These are phyloP conservation scores for Heliangelus exortis DNA, from an alignment of 2,797 vertebrate genomes.

Conservation along the genomic window DNA sequence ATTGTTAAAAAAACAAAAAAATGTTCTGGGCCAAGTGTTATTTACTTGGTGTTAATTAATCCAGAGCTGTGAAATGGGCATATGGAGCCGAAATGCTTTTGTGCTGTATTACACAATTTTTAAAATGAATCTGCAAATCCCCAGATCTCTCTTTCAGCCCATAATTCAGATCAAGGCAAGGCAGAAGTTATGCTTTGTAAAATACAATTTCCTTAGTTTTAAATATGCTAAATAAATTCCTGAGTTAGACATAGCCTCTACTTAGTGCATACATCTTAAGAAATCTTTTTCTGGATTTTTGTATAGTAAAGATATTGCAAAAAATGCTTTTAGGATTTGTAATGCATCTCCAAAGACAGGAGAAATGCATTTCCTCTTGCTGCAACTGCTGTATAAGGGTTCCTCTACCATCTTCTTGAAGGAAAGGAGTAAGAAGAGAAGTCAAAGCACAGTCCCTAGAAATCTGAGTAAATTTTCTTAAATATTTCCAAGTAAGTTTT, in stretches of 20 bases:
- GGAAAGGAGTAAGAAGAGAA: not conserved
- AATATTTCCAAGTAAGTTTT: not conserved
- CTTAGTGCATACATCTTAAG: not conserved
- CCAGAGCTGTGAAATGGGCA: not conserved
- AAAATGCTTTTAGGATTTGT: not conserved
- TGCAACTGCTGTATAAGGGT: not conserved
- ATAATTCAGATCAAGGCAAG: not conserved
- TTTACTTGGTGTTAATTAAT: constrained; percentile 54
- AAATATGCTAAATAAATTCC: not conserved
- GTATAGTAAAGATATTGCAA: not conserved
- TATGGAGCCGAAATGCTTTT: constrained; percentile 15
- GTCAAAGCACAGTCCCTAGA: not conserved
- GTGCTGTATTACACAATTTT: not conserved
- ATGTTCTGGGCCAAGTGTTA: not conserved
- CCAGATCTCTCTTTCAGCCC: not conserved
- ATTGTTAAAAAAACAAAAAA: too few relatives aligned
- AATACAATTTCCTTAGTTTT: not conserved
- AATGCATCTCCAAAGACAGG: not conserved
- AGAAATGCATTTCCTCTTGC: not conserved
- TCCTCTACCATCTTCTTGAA: not conserved
- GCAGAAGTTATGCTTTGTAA: not conserved
- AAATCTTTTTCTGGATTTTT: not conserved
- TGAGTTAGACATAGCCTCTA: not conserved
- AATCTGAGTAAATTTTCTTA: not conserved
- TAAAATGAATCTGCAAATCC: not conserved